A percentile compares a stretch with the other conserved stretches of the same genome.
phyloP scores from a whole-genome alignment of 2,888 invertebrate species.

The Sclerodermus sp. region DNA sequence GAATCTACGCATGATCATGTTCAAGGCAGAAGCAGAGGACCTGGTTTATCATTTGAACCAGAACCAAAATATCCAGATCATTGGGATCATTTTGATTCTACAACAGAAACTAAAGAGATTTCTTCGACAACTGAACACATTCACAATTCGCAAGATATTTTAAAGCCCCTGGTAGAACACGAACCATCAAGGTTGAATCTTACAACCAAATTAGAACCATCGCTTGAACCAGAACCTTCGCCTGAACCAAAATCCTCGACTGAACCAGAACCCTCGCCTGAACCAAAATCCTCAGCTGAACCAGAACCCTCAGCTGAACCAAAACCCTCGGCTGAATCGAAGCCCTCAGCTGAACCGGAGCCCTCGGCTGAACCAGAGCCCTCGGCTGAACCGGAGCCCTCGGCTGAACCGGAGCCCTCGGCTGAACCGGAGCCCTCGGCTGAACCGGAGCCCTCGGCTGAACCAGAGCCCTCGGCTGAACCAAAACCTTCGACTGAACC shows the following conservation, averaged over 20 bases:
- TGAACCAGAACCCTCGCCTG: slow-evolving; percentile 21
- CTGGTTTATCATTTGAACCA: slow-evolving; percentile 24
- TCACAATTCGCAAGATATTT: background rate
- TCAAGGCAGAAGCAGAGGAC: slow-evolving; percentile 46
- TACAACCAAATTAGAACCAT: slow-evolving; percentile 21
- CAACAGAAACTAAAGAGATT: slow-evolving; percentile 2
- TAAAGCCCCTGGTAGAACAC: too few relatives aligned
- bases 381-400: slow-evolving; percentile 34
- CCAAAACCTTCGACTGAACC: slow-evolving; percentile 32
- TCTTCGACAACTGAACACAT: slow-evolving; percentile 3
- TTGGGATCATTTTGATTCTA: slow-evolving; percentile 29
- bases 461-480: slow-evolving; percentile 40
- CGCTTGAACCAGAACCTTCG: slow-evolving; percentile 36
- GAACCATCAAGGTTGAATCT: slow-evolving; percentile 18
- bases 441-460: slow-evolving; percentile 35
- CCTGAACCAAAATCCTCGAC: slow-evolving; percentile 25
- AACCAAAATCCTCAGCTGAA: slow-evolving; percentile 30
- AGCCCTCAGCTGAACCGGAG: slow-evolving; percentile 32
- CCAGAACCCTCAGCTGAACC: slow-evolving; percentile 31
- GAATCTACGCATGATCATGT: slow-evolving; percentile 32
- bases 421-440: slow-evolving; percentile 37
- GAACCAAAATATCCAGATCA: slow-evolving; percentile 20
- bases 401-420: slow-evolving; percentile 30
- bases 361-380: slow-evolving; percentile 22
- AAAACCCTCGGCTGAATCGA: slow-evolving; percentile 21